phyloP scores from a whole-genome alignment of 2,797 vertebrate genomes.

The Galago senegalensis region DNA sequence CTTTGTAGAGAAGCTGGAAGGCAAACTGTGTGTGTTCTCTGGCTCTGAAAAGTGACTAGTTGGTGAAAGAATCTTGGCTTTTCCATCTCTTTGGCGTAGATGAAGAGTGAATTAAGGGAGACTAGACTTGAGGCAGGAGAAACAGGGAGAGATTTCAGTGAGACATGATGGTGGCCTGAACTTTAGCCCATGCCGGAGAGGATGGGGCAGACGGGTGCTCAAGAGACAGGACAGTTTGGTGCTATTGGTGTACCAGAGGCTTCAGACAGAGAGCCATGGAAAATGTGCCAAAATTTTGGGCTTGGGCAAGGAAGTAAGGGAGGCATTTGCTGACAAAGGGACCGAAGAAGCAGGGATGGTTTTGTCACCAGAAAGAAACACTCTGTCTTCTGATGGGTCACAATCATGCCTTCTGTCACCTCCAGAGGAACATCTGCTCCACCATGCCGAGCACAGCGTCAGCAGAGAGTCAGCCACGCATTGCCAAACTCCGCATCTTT shows the following conservation, averaged over 20 bases:
- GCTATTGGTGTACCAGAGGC: neutral
- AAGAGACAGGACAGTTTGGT: neutral
- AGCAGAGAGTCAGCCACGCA: neutral
- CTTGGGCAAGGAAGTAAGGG: neutral
- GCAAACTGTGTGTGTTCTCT: neutral
- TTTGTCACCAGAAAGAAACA: neutral
- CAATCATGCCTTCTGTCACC: neutral
- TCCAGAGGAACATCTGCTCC: neutral
- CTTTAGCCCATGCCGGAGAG: neutral
- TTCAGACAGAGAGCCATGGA: neutral
- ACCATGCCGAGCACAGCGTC: neutral
- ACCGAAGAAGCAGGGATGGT: neutral
- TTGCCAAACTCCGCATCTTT: neutral
- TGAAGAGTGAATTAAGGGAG: neutral
- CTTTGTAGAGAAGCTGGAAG: neutral
- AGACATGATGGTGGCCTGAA: neutral
- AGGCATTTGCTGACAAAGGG: neutral
- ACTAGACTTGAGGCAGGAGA: neutral
- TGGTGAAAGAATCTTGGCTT: neutral
- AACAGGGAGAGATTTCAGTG: conserved; percentile 13
- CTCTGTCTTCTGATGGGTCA: neutral
- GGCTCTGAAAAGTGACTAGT: neutral
- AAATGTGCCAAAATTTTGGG: neutral
- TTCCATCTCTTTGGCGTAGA: neutral
- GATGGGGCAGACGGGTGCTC: neutral